These are phyloP conservation scores for Epirrhoe tristata DNA, from an alignment of 2,888 invertebrate genomes.

Conservation along the genomic window DNA sequence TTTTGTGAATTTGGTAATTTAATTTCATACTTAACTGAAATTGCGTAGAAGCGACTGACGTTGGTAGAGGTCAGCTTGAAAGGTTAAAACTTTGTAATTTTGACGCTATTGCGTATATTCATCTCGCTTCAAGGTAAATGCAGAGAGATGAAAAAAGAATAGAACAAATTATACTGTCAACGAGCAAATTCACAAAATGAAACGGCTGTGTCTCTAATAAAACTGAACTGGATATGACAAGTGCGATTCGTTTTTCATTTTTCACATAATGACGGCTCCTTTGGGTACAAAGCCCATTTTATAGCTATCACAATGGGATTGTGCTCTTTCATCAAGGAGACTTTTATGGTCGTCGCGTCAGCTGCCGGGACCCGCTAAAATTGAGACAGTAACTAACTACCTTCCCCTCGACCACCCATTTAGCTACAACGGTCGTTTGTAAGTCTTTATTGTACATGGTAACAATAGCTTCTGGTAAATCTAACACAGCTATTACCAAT, in stretches of 20 bases:
- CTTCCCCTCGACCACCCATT: constrained; percentile 54
- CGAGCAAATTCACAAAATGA: constrained; percentile 56
- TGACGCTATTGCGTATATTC: constrained; percentile 14
- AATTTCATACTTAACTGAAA: not conserved
- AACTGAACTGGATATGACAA: constrained; percentile 71
- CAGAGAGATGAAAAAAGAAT: constrained; percentile 41
- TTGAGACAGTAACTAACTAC: constrained; percentile 74
- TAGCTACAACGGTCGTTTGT: constrained; percentile 52
- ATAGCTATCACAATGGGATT: constrained; percentile 80
- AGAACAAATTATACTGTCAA: constrained; percentile 39
- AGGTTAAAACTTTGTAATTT: constrained; percentile 6
- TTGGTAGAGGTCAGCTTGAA: not conserved
- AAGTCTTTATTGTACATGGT: constrained; percentile 42
- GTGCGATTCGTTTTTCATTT: constrained; percentile 80
- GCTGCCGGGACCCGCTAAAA: constrained; percentile 72
- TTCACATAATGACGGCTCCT: constrained; percentile 76
- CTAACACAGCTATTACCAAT: constrained; percentile 28
- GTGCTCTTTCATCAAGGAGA: constrained; percentile 80
- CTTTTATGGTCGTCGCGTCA: constrained; percentile 79
- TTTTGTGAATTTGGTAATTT: not conserved
- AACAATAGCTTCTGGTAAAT: constrained; percentile 27
- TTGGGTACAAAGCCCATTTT: constrained; percentile 79
- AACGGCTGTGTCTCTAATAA: constrained; percentile 59
- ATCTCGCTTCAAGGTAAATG: constrained; percentile 22
- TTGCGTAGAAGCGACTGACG: not conserved